Conservation (phyloP, 2,797 vertebrate species). For the Bovichtus diacanthus region DNA sequence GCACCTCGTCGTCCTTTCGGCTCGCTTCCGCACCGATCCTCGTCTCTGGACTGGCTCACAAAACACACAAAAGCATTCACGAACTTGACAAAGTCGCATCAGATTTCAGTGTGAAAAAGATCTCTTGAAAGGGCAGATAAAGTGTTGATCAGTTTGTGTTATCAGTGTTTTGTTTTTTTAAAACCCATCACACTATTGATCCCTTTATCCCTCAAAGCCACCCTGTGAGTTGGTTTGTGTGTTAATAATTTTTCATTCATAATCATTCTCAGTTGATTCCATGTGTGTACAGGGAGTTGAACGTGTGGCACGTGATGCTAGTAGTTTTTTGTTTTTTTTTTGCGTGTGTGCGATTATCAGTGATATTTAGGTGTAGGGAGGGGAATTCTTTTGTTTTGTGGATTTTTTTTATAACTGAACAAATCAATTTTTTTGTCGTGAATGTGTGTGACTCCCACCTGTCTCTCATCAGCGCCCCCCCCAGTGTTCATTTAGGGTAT, state of each 20-base stretch:
- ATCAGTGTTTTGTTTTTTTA: constrained; percentile 16
- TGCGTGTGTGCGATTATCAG: constrained; percentile 58
- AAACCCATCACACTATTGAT: constrained; percentile 88
- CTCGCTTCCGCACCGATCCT: neutral
- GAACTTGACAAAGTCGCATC: constrained; percentile 40
- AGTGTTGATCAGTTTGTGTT: constrained; percentile 45
- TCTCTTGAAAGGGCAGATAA: constrained; percentile 30
- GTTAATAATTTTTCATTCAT: constrained; percentile 58
- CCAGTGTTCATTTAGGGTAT: constrained; percentile 54
- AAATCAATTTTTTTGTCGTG: constrained; percentile 64
- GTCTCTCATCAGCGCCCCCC: constrained; percentile 52
- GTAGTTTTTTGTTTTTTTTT: constrained; percentile 44
- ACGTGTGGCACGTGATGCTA: constrained; percentile 37
- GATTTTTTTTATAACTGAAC: constrained; percentile 69
- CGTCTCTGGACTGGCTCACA: constrained; percentile 19
- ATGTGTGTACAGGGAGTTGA: constrained; percentile 64
- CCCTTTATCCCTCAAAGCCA: constrained; percentile 66
- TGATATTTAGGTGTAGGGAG: constrained; percentile 64
- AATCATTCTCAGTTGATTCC: constrained; percentile 79
- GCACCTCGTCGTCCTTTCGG: neutral
- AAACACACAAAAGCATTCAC: constrained; percentile 41
- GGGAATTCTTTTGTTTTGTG: constrained; percentile 49
- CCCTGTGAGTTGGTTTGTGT: constrained; percentile 50
- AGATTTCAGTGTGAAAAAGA: constrained; percentile 32
- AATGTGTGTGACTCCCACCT: constrained; percentile 34